phyloP scores from a whole-genome alignment of 2,888 invertebrate species.

The Camptogramma bilineatum region DNA sequence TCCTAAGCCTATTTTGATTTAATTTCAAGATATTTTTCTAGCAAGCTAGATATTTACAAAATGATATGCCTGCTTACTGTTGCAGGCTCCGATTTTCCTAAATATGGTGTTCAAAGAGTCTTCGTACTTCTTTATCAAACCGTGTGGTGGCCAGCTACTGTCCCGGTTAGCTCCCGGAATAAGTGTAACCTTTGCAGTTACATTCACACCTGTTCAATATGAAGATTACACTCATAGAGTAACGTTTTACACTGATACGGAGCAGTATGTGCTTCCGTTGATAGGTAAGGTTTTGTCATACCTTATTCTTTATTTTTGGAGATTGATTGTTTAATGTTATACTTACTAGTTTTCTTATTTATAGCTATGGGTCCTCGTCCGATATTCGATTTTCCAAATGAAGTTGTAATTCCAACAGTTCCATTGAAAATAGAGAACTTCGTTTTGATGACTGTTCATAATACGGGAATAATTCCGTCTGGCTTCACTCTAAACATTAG shows the following conservation, averaged over 20 bases:
- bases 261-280: slow-evolving; percentile 84
- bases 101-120: slow-evolving; percentile 79
- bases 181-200: slow-evolving; percentile 85
- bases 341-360: slow-evolving; percentile 35
- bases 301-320: not conserved
- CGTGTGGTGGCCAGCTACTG: slow-evolving; percentile 68
- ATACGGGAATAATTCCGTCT: slow-evolving; percentile 64
- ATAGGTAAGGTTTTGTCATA: slow-evolving; percentile 74
- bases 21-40: not conserved
- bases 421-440: slow-evolving; percentile 71
- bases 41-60: not conserved
- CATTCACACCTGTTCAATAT: slow-evolving; percentile 85
- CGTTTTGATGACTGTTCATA: slow-evolving; percentile 57
- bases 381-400: slow-evolving; percentile 72
- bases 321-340: not conserved
- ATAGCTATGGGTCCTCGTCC: slow-evolving; percentile 77
- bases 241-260: slow-evolving; percentile 80
- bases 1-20: slow-evolving; percentile 44
- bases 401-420: slow-evolving; percentile 61
- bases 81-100: slow-evolving; percentile 81
- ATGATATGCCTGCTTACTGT: slow-evolving; percentile 9
- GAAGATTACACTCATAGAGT: slow-evolving; percentile 85
- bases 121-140: slow-evolving; percentile 81
- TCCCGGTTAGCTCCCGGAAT: slow-evolving; percentile 90
- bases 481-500: slow-evolving; percentile 67